Percentiles rank a stretch among this genome's conserved stretches.
Conservation (phyloP, 2,888 invertebrate genomes). For the Ectemnius lituratus region DNA sequence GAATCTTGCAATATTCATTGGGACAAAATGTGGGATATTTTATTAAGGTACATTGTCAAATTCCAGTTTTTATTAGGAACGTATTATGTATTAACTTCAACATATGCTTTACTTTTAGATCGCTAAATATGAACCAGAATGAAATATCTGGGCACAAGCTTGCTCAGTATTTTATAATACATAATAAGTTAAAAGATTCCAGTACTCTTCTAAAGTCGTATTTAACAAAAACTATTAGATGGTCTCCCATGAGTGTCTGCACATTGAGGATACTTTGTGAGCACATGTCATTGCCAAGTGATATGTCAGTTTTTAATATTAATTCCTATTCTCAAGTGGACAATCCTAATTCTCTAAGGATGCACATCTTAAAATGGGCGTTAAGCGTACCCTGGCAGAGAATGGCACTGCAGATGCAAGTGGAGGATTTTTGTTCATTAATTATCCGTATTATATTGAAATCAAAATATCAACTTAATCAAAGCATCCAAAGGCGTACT, state of each 20-base stretch:
- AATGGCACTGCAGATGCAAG: slow-evolving; percentile 46
- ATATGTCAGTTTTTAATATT: slow-evolving; percentile 50
- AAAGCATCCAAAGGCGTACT: slow-evolving; percentile 13
- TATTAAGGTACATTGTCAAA: slow-evolving; percentile 69
- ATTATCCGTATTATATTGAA: slow-evolving; percentile 63
- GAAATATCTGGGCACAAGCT: slow-evolving; percentile 76
- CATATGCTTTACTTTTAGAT: slow-evolving; percentile 70
- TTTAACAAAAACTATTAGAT: slow-evolving; percentile 73
- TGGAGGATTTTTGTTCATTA: slow-evolving; percentile 64
- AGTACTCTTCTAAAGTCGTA: slow-evolving; percentile 76
- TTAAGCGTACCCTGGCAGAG: slow-evolving; percentile 59
- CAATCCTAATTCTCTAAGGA: slow-evolving; percentile 59
- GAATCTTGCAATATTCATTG: slow-evolving; percentile 67
- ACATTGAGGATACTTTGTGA: slow-evolving; percentile 75
- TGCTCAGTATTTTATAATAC: slow-evolving; percentile 75
- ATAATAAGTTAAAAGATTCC: slow-evolving; percentile 69
- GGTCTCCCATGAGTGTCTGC: slow-evolving; percentile 72
- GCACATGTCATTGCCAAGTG: slow-evolving; percentile 67
- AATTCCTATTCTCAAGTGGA: slow-evolving; percentile 42
- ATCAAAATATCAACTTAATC: slow-evolving; percentile 24
- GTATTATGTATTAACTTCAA: neutral
- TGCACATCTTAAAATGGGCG: slow-evolving; percentile 66
- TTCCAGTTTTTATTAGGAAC: neutral
- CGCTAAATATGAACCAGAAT: slow-evolving; percentile 78
- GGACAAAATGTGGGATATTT: slow-evolving; percentile 75